Percentiles rank a stretch among this genome's conserved stretches.
phyloP scores from a whole-genome alignment of 2,113 vertebrate genomes.

The Charadrius vociferus region DNA sequence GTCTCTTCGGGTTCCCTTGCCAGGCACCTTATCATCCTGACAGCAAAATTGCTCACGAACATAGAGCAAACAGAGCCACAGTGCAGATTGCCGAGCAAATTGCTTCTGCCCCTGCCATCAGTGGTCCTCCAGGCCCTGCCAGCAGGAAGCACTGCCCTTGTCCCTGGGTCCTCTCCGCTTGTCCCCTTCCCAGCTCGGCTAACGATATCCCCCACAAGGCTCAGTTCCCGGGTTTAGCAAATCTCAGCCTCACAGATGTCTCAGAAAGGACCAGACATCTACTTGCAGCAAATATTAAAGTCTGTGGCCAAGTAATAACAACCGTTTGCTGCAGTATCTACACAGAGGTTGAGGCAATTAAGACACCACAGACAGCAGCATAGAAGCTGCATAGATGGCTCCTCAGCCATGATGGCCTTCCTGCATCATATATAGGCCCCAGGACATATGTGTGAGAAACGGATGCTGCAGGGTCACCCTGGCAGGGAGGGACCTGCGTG shows the following conservation, averaged over 20 bases:
- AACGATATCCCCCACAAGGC: not conserved
- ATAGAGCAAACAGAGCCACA: not conserved
- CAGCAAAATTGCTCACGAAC: not conserved
- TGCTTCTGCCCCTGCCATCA: not conserved
- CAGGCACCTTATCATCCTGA: not conserved
- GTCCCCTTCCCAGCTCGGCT: not conserved
- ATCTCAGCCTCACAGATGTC: not conserved
- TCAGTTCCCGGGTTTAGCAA: not conserved
- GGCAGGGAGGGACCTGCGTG: fast-evolving
- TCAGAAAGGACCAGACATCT: not conserved
- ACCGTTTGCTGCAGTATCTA: not conserved
- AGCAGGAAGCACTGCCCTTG: not conserved
- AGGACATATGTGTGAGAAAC: not conserved
- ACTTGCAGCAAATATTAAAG: not conserved
- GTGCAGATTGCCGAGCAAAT: not conserved
- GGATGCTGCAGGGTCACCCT: not conserved
- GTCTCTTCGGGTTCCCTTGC: not conserved
- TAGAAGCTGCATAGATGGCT: not conserved
- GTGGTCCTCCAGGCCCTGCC: not conserved
- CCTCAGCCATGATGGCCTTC: not conserved
- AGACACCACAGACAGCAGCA: not conserved
- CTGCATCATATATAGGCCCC: fast-evolving
- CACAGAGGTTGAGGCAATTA: not conserved
- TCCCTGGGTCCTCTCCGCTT: fast-evolving
- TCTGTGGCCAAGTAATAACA: not conserved